A percentile compares a stretch with the other conserved stretches of the same genome.
These are phyloP conservation scores for Odontomachus brunneus DNA, from an alignment of 1,140 invertebrate species.

Conservation along the genomic window DNA sequence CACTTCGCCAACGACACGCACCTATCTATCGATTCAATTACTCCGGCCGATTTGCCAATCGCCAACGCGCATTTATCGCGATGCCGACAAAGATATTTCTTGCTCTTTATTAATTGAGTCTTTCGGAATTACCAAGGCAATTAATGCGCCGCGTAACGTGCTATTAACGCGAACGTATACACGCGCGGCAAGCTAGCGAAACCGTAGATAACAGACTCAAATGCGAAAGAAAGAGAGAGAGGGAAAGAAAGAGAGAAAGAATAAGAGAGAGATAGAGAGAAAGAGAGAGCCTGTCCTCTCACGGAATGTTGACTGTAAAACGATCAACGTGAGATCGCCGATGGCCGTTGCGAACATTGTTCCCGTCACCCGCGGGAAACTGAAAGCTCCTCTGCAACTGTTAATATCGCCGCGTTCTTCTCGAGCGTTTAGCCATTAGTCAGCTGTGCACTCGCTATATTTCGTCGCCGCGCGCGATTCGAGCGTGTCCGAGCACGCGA, in stretches of 20 bases:
- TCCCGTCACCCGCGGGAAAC: slow-evolving; percentile 22
- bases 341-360: slow-evolving; percentile 33
- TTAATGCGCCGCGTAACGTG: slow-evolving; percentile 33
- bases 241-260: not conserved
- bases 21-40: no score
- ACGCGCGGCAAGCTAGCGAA: slow-evolving; percentile 39
- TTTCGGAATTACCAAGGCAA: slow-evolving; percentile 49
- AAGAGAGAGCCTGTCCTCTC: slow-evolving; percentile 13
- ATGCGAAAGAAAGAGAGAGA: not conserved
- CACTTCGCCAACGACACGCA: no score
- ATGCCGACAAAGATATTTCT: slow-evolving; percentile 44
- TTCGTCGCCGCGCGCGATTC: slow-evolving; percentile 6
- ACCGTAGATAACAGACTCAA: slow-evolving; percentile 46
- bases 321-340: slow-evolving; percentile 18
- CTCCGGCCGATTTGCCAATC: not conserved
- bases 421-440: slow-evolving; percentile 5
- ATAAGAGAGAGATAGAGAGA: not conserved
- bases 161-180: slow-evolving; percentile 47
- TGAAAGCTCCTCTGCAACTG: slow-evolving; percentile 12
- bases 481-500: slow-evolving; percentile 7
- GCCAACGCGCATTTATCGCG: slow-evolving; percentile 24
- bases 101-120: slow-evolving; percentile 57
- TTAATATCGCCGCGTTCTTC: slow-evolving; percentile 16
- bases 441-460: not conserved
- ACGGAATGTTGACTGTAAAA: slow-evolving; percentile 7